phyloP scores from a whole-genome alignment of 1,140 invertebrate genomes.

The Drosophila paulistorum region DNA sequence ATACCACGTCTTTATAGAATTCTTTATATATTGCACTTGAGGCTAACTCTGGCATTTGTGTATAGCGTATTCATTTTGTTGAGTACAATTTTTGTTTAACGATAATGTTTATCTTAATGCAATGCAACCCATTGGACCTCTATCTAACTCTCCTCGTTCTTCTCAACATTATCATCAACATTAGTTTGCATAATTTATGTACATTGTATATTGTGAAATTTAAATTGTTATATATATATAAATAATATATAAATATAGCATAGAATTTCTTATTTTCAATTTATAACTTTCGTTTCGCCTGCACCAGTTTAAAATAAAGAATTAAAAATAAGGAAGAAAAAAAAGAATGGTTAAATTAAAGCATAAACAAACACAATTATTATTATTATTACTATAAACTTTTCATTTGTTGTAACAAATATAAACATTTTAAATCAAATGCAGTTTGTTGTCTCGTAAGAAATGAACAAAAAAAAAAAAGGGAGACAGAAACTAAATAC shows the following conservation, averaged over 20 bases:
- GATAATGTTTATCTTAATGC: background rate
- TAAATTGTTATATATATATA: slow-evolving; percentile 19
- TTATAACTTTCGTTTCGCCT: slow-evolving; percentile 59
- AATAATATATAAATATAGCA: slow-evolving; percentile 25
- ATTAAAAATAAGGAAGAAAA: slow-evolving; percentile 36
- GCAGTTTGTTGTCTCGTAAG: slow-evolving; percentile 35
- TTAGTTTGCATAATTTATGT: slow-evolving; percentile 1
- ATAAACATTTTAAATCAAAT: slow-evolving; percentile 15
- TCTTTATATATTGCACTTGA: slow-evolving; percentile 14
- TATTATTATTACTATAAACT: slow-evolving; percentile 5
- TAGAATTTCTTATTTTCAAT: slow-evolving; percentile 17
- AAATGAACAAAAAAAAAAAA: slow-evolving; percentile 29
- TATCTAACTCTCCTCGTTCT: background rate
- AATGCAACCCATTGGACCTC: background rate
- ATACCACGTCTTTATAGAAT: slow-evolving; percentile 35
- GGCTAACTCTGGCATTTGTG: slow-evolving; percentile 1
- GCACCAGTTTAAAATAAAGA: slow-evolving; percentile 63
- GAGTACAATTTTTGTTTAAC: slow-evolving; percentile 18
- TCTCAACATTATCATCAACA: background rate
- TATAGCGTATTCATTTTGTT: slow-evolving; percentile 4
- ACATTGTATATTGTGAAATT: slow-evolving; percentile 3
- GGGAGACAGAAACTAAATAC: slow-evolving; percentile 29
- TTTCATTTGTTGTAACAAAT: slow-evolving; percentile 19
- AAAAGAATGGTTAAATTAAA: slow-evolving; percentile 49
- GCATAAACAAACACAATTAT: slow-evolving; percentile 28